Conservation (phyloP, 2,888 invertebrate species). For the Tanypteryx hageni region DNA sequence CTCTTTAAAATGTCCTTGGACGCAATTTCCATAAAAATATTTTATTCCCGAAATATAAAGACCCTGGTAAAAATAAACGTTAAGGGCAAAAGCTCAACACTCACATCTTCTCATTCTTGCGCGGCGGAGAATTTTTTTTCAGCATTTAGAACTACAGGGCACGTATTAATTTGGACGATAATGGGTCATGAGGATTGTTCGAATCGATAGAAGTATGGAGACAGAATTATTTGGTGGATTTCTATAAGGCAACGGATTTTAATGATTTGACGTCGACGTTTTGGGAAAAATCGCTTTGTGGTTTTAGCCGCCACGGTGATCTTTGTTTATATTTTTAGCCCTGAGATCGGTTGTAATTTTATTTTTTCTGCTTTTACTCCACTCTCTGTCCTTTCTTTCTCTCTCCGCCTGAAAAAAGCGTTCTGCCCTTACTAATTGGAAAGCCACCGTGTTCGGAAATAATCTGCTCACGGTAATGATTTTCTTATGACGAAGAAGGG, state of each 20-base stretch:
- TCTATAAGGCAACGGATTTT: neutral
- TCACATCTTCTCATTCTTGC: neutral
- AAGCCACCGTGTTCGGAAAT: conserved; percentile 20
- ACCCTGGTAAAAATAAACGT: neutral
- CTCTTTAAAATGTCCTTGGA: too few relatives aligned
- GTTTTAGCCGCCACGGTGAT: conserved; percentile 6
- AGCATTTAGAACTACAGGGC: neutral
- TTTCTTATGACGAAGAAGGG: neutral
- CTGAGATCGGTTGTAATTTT: neutral
- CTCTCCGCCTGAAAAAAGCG: neutral
- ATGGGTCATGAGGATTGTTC: neutral
- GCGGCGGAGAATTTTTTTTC: neutral
- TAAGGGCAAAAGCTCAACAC: neutral
- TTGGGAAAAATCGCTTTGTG: neutral
- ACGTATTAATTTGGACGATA: conserved; percentile 21
- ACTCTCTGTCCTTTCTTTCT: neutral
- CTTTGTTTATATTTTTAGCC: conserved; percentile 11
- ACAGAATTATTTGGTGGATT: neutral
- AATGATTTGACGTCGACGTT: neutral
- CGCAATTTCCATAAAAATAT: too few relatives aligned
- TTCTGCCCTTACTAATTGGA: conserved; percentile 12
- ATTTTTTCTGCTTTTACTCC: neutral
- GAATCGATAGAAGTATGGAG: neutral
- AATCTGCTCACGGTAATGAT: neutral
- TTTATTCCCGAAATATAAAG: neutral